phyloP scores from a whole-genome alignment of 2,797 vertebrate species.

The Cynopterus sphinx region DNA sequence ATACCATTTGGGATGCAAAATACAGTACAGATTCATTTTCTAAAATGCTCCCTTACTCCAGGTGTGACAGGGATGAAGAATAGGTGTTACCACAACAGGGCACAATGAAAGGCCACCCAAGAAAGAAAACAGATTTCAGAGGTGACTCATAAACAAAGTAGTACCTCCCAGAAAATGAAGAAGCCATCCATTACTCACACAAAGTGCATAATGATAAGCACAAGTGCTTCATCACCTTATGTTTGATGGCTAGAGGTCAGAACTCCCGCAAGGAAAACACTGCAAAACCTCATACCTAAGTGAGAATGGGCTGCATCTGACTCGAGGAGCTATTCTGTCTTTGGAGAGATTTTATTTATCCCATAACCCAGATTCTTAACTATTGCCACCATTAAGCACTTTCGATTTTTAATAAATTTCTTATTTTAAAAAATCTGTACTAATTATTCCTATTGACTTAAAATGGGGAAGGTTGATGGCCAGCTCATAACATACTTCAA shows the following conservation, averaged over 20 bases:
- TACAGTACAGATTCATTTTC: constrained; percentile 25
- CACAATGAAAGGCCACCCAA: constrained; percentile 34
- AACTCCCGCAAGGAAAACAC: background rate
- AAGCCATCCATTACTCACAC: constrained; percentile 61
- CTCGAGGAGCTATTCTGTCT: background rate
- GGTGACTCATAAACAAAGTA: constrained; percentile 56
- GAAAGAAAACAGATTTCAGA: constrained; percentile 67
- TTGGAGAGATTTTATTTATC: background rate
- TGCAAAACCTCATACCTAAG: background rate
- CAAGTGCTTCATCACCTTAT: constrained; percentile 32
- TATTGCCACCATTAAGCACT: background rate
- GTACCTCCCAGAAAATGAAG: constrained; percentile 51
- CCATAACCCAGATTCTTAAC: background rate
- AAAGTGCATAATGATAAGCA: constrained; percentile 52
- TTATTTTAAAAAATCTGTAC: background rate
- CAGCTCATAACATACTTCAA: background rate
- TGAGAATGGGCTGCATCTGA: background rate
- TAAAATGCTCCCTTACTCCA: background rate
- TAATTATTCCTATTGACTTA: constrained; percentile 10
- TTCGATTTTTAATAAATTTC: constrained; percentile 11
- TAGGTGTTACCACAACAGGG: background rate
- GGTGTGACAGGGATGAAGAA: constrained; percentile 41
- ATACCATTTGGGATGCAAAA: background rate
- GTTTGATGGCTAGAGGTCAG: constrained; percentile 65
- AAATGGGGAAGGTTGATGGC: background rate